Conservation (phyloP, 2,888 invertebrate species). For the Orthosia cruda region DNA sequence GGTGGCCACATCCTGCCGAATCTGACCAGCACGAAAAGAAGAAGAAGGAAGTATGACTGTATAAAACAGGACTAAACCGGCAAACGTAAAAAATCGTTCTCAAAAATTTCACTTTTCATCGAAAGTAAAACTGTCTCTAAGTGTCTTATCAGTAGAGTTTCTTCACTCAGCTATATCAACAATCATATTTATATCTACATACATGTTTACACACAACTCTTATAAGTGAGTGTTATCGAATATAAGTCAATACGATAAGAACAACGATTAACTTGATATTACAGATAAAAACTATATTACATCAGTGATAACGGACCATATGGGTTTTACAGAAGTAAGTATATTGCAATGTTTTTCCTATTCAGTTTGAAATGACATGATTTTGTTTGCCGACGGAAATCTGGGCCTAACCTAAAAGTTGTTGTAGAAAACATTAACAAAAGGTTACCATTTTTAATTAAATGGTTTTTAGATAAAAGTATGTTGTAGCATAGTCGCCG, state of each 20-base stretch:
- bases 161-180: constrained; percentile 29
- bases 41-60: no score
- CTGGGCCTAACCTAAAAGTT: neutral
- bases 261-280: constrained; percentile 56
- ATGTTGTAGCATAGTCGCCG: no score
- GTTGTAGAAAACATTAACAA: neutral
- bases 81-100: no score
- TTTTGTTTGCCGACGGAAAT: constrained; percentile 4
- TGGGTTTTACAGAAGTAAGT: constrained; percentile 2
- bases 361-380: neutral
- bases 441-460: neutral
- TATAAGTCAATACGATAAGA: constrained; percentile 61
- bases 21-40: no score
- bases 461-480: neutral
- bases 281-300: constrained; percentile 58
- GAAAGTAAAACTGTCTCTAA: neutral
- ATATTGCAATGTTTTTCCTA: neutral
- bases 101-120: neutral
- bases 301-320: constrained; percentile 36
- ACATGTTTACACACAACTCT: constrained; percentile 36
- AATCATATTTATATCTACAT: constrained; percentile 29
- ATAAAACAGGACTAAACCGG: no score
- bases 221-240: constrained; percentile 51
- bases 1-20: no score
- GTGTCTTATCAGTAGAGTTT: constrained; percentile 9